Base-by-base conservation (phyloP, 2,113 vertebrate species). In the Orycteropus afer region DNA sequence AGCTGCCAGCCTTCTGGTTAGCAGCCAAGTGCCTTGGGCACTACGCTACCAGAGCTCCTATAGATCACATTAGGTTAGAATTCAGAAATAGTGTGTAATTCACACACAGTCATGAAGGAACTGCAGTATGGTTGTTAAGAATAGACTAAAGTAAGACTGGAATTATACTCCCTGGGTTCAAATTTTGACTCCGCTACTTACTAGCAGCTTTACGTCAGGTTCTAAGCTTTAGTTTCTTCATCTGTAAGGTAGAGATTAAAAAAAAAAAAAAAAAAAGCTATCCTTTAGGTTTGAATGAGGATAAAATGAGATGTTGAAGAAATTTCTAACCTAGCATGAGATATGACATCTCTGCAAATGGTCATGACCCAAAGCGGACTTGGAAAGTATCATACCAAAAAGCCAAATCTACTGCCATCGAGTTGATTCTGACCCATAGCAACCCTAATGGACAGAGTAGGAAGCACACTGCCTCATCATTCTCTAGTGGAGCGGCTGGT, bases 221-320 rank as follows among this genome's bases (percentile, higher is more conserved):
- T 86, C 47, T 87, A 94, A 96, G 45, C 51, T 93, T 96, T 76
- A 87, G 77, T 69, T 96, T 47, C 82, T 14, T 88, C 84, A 81
- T 73, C 88, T 84, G 40, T 84, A 95, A 96, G 90, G 87, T 40
- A 71, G 22, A 10, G 32, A 69, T 29, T n/a, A n/a, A 40, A 77
- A 37, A n/a, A 61, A 76, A 57, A 47, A 61, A 78, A 63, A 37
- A 29, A 61, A 57, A 83, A 67, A 65, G 20, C 55, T 84, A 51
- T 27, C 34, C 65, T 91, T 95, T 74, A 55, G 76, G 53, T 88
- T 67, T 95, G 29, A 94, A 13, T 85, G 82, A 83, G 40, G 20
- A 88, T 71, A 94, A 94, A 80, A 65, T 65, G 12, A 89, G 32
- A 85, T 77, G 15, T 10, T 93, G 13, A 84, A 92, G 92, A 49